These are phyloP conservation scores for Phenganax marumi DNA, from an alignment of 92 coral and sea anemone species.

Conservation along the genomic window DNA sequence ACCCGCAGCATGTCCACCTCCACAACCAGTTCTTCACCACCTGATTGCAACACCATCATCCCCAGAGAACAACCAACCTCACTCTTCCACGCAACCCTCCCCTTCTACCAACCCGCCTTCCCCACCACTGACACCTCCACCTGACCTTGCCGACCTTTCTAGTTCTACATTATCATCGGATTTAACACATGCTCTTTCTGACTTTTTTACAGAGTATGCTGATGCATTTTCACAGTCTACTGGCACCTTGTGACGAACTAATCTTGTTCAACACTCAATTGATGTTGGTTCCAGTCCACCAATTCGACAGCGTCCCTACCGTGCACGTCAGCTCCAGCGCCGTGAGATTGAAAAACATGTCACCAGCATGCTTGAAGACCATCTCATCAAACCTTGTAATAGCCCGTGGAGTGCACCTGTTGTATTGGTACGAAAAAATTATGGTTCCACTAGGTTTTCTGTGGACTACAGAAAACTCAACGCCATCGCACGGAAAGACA, in stretches of 20 bases:
- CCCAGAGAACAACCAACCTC: neutral
- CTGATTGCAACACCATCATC: neutral
- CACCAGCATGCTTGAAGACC: slow-evolving; percentile 36
- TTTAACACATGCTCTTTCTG: neutral
- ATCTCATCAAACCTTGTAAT: slow-evolving; percentile 43
- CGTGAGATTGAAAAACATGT: slow-evolving; percentile 38
- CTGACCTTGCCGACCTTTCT: neutral
- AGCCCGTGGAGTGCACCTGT: slow-evolving; percentile 54
- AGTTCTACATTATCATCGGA: neutral
- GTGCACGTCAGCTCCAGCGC: slow-evolving; percentile 15
- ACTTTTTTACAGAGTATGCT: slow-evolving; percentile 6
- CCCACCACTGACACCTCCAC: neutral
- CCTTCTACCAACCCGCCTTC: neutral
- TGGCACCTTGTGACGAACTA: slow-evolving; percentile 26
- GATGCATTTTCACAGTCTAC: slow-evolving; percentile 32
- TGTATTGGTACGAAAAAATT: slow-evolving; percentile 43
- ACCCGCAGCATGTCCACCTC: neutral
- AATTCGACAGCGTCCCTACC: slow-evolving; percentile 27
- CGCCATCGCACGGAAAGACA: slow-evolving; percentile 48
- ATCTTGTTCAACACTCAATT: slow-evolving; percentile 29
- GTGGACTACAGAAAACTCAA: slow-evolving; percentile 46
- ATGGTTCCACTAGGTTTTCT: slow-evolving; percentile 42
- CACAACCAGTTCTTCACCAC: neutral
- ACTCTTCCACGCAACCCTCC: neutral
- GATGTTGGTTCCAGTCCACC: slow-evolving; percentile 35